Evolutionary conservation across 1,140 invertebrate species (phyloP).

Genomic region (Temnothorax longispinosus): DNA sequence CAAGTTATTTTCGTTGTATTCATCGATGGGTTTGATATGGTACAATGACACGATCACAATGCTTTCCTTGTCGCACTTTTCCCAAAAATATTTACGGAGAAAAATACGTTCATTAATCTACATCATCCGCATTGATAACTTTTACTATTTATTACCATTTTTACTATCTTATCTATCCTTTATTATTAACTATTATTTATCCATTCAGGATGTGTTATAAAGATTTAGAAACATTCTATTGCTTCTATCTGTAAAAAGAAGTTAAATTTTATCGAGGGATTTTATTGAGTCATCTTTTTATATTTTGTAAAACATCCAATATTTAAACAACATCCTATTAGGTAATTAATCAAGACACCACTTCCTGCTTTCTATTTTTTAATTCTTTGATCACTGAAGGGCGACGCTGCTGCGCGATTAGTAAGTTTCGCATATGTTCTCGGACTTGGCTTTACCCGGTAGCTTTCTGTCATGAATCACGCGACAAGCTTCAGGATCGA

Average conservation of each 20-base stretch:
- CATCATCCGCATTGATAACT: background rate
- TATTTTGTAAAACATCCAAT: background rate
- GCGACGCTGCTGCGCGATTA: background rate
- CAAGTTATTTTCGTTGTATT: slow-evolving; percentile 31
- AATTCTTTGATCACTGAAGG: background rate
- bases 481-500: slow-evolving; percentile 5
- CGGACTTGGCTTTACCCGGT: slow-evolving; percentile 40
- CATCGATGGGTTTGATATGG: background rate
- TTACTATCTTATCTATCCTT: background rate
- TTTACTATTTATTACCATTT: background rate
- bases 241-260: background rate
- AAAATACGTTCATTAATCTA: background rate
- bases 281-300: background rate
- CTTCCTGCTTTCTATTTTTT: background rate
- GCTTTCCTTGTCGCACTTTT: background rate
- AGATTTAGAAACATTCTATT: background rate
- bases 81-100: background rate
- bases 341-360: background rate
- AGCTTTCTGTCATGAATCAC: slow-evolving; percentile 9
- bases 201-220: background rate
- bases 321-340: background rate
- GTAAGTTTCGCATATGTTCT: slow-evolving; percentile 20
- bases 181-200: slow-evolving; percentile 13
- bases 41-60: background rate
- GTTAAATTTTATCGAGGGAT: background rate